A percentile compares a stretch with the other conserved stretches of the same genome.
phyloP scores from a whole-genome alignment of 1,140 invertebrate genomes.

The Papilio machaon region DNA sequence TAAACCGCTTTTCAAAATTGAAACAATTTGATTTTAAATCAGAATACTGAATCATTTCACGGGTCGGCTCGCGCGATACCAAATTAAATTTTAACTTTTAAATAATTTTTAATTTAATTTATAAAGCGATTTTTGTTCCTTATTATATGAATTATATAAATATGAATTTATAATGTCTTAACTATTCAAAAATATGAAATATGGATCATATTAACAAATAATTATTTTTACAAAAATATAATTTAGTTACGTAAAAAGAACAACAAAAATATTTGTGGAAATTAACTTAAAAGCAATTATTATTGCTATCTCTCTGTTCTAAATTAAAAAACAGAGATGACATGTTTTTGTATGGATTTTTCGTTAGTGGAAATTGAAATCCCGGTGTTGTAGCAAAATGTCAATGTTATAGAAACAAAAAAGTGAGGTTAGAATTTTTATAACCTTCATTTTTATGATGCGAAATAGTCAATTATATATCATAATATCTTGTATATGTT shows the following conservation, averaged over 20 bases:
- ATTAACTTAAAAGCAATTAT: no score
- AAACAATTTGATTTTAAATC: constrained; percentile 72
- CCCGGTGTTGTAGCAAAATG: no score
- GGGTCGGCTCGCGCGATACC: constrained; percentile 64
- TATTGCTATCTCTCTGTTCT: no score
- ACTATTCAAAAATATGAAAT: neutral
- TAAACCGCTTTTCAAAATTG: constrained; percentile 37
- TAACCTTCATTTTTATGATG: neutral
- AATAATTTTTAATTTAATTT: constrained; percentile 53
- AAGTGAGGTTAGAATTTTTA: constrained; percentile 1
- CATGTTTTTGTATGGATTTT: no score
- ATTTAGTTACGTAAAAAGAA: no score
- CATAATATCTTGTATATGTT: neutral
- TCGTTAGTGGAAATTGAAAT: no score
- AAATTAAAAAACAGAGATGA: no score
- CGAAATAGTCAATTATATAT: constrained; percentile 13
- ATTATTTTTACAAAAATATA: no score
- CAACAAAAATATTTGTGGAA: no score
- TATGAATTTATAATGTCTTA: constrained; percentile 43
- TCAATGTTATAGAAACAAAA: neutral
- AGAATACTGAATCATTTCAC: constrained; percentile 57
- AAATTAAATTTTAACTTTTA: constrained; percentile 75
- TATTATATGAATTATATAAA: constrained; percentile 68
- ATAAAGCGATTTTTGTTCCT: constrained; percentile 75
- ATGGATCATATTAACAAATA: neutral